Evolutionary conservation across 2,888 invertebrate genomes (phyloP), one percentile per base, ranked within the genome.

Genomic region (Drosophila subquinaria): DNA sequence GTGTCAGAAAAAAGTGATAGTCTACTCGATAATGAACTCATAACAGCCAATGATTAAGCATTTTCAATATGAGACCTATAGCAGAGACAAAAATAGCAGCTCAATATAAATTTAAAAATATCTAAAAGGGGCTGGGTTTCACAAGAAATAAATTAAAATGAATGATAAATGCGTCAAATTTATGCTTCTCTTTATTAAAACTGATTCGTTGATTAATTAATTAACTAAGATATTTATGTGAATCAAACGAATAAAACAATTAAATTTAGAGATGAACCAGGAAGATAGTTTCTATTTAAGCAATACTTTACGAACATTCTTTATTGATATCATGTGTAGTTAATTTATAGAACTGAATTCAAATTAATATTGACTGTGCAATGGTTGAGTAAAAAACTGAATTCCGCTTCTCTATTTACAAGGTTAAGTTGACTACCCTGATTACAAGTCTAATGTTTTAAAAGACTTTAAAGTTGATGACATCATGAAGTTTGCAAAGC

Each of bases 1-100:
- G 40, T 50, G 63, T 65, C 43, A 43, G 53, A 51, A 70, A 67
- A 65, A 79, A 63, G 77, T 85, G 63, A 76, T 86, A 81, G 81
- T 71, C 52, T 47, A 50, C 36, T 60, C 56, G 62, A 17, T 43
- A 56, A 68, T 56, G 60, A 36, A 55, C 62, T 45, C 33, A 23
- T 23, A 36, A 50, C 33, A 27, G 33, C 13, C 17, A 0, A 66
- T 79, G 79, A 76, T 10, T 55, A 11, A 15, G 80, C 76, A 53
- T 9, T 48, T 76, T 64, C 35, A 5, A 5, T n/a, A 13, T 35
- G 23, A 10, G 30, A 47, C 11, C 20, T 13, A 27, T 20, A 60
- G 68, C 47, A n/a, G 15, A 38, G 47, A 20, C 10, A 43, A 61
- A 61, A 62, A 51, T 11, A 56, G 23, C 35, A 30, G 20, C 40